Evolutionary conservation across 2,797 vertebrate species (phyloP).

Genomic region (Netta rufina): DNA sequence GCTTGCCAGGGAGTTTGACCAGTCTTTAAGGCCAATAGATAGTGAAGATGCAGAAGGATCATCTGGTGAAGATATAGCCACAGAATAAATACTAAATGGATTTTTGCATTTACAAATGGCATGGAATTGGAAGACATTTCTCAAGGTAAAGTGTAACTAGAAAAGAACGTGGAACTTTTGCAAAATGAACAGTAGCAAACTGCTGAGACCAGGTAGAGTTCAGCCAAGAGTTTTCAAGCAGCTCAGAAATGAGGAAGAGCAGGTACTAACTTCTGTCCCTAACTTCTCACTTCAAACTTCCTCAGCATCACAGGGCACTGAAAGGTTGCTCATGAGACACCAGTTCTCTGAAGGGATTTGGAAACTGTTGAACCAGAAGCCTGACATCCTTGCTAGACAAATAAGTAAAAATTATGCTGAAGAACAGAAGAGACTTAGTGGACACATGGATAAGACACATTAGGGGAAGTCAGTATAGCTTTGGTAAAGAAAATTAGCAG

Average conservation of each 20-base stretch:
- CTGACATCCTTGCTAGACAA: neutral
- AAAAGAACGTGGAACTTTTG: neutral
- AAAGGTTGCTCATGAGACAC: neutral
- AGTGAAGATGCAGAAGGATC: neutral
- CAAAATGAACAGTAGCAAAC: neutral
- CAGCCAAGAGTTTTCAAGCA: neutral
- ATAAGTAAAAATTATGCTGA: neutral
- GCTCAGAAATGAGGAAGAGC: neutral
- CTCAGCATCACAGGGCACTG: fast-evolving
- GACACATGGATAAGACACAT: neutral
- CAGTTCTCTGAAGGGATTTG: neutral
- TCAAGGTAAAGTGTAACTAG: neutral
- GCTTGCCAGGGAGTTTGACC: neutral
- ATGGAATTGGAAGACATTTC: neutral
- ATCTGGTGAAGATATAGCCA: neutral
- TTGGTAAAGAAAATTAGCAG: neutral
- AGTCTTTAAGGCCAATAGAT: neutral
- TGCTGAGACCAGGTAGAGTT: neutral
- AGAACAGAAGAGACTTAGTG: neutral
- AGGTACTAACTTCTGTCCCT: neutral
- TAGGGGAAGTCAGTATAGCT: neutral
- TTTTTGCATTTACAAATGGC: neutral
- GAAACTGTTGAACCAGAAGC: neutral
- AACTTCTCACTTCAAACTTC: neutral
- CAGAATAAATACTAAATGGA: neutral